A percentile compares a stretch with the other conserved stretches of the same genome.
phyloP scores from a whole-genome alignment of 2,888 invertebrate genomes.

The Lasioglossum malachurum region DNA sequence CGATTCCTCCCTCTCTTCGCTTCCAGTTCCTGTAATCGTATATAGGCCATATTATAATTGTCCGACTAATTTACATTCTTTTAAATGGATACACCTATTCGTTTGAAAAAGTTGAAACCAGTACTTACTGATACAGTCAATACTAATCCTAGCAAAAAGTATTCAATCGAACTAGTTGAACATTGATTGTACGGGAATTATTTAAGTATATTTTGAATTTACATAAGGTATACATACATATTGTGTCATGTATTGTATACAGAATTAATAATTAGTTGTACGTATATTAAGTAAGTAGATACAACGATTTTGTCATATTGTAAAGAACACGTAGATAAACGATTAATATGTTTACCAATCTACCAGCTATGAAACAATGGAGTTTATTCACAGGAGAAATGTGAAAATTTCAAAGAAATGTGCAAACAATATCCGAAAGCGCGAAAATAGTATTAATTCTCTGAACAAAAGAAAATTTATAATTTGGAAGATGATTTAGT shows the following conservation, averaged over 20 bases:
- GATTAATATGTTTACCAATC: not conserved
- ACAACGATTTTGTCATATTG: not conserved
- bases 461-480: not conserved
- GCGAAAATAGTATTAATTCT: not conserved
- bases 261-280: not conserved
- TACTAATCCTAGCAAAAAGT: slow-evolving; percentile 9
- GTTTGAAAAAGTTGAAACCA: slow-evolving; percentile 1
- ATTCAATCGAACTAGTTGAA: slow-evolving; percentile 5
- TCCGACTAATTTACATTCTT: not conserved
- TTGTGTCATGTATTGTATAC: slow-evolving; percentile 9
- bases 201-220: slow-evolving; percentile 4
- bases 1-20: slow-evolving; percentile 82
- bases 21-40: slow-evolving; percentile 68
- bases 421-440: not conserved
- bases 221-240: slow-evolving; percentile 9
- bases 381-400: not conserved
- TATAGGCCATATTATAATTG: not conserved
- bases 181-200: not conserved
- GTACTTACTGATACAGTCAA: slow-evolving; percentile 2
- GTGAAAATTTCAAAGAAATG: slow-evolving; percentile 6
- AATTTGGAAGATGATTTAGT: not conserved
- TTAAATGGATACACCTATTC: not conserved
- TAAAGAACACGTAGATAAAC: not conserved
- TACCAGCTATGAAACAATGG: not conserved
- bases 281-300: not conserved